These are phyloP conservation scores for Nerophis ophidion DNA, from an alignment of 2,113 vertebrate species.

Conservation along the genomic window DNA sequence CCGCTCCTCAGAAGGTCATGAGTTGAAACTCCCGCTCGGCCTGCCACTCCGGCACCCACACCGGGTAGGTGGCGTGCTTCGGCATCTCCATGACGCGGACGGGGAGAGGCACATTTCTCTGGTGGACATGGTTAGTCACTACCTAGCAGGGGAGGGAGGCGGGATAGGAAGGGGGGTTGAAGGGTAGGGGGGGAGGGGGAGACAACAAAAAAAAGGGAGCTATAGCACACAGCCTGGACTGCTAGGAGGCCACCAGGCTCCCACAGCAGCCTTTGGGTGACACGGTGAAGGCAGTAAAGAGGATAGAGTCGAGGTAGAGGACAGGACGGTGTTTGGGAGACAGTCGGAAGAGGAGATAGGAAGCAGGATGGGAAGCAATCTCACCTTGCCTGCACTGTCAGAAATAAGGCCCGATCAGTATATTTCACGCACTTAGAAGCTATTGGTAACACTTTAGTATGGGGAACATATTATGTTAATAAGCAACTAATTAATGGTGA, in stretches of 20 bases:
- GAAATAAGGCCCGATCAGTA: background rate
- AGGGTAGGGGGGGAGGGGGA: conserved; percentile 67
- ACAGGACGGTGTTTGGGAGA: conserved; percentile 9
- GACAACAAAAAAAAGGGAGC: conserved; percentile 74
- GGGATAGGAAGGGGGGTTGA: conserved; percentile 74
- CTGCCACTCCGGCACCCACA: conserved; percentile 79
- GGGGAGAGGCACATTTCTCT: conserved; percentile 72
- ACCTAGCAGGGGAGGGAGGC: conserved; percentile 76
- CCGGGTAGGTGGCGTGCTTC: conserved; percentile 80
- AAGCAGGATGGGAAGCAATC: conserved; percentile 18
- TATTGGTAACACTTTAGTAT: no score
- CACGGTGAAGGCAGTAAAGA: conserved; percentile 36
- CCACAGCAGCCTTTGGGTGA: conserved; percentile 50
- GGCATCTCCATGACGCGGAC: conserved; percentile 75
- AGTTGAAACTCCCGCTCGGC: conserved; percentile 79
- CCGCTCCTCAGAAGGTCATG: conserved; percentile 80
- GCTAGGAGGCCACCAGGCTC: conserved; percentile 59
- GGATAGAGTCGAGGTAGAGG: conserved; percentile 5
- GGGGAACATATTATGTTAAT: no score
- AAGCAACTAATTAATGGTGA: no score
- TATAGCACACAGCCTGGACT: conserved; percentile 72
- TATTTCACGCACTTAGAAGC: background rate
- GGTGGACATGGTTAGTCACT: conserved; percentile 79
- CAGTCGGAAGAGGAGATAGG: conserved; percentile 2
- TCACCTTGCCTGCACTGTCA: conserved; percentile 37